phyloP scores from a whole-genome alignment of 1,140 invertebrate genomes.

The Procambarus clarkii region DNA sequence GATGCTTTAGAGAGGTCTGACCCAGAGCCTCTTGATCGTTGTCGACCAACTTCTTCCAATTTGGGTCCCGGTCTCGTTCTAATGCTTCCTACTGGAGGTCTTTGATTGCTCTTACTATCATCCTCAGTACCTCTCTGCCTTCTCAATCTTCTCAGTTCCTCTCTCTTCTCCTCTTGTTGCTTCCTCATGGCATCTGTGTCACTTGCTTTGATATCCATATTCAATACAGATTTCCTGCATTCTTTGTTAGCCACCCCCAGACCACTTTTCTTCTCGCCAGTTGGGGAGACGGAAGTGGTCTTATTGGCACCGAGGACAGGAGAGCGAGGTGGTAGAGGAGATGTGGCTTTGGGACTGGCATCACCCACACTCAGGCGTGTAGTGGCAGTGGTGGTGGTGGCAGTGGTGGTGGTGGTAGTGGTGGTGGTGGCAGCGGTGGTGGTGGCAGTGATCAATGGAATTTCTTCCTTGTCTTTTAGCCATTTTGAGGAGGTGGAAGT shows the following conservation, averaged over 20 bases:
- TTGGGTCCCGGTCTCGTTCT: slow-evolving; percentile 30
- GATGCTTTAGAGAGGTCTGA: slow-evolving; percentile 15
- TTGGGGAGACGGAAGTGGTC: neutral
- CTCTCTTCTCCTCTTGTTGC: slow-evolving; percentile 71
- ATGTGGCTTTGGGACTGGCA: slow-evolving; percentile 40
- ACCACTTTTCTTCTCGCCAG: neutral
- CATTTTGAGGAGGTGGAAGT: slow-evolving; percentile 26
- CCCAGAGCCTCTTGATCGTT: neutral
- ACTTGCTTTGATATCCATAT: slow-evolving; percentile 64
- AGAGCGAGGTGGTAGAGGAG: slow-evolving; percentile 54
- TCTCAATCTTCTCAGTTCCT: slow-evolving; percentile 67
- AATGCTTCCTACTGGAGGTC: slow-evolving; percentile 7
- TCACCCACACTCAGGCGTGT: slow-evolving; percentile 34
- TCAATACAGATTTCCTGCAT: slow-evolving; percentile 70
- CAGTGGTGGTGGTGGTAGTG: too few species aligned
- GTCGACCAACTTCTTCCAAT: neutral
- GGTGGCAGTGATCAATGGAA: neutral
- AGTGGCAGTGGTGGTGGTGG: neutral
- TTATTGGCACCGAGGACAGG: slow-evolving; percentile 25
- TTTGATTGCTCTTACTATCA: slow-evolving; percentile 8
- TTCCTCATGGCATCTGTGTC: slow-evolving; percentile 67
- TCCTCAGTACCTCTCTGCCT: slow-evolving; percentile 55
- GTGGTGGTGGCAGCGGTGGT: neutral
- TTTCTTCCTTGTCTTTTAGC: slow-evolving; percentile 41
- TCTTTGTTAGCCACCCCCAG: slow-evolving; percentile 59